Percentiles rank a stretch among this genome's conserved stretches.
Evolutionary conservation across 2,888 invertebrate species (phyloP).

Genomic region (Cordylochernes scorpioides): DNA sequence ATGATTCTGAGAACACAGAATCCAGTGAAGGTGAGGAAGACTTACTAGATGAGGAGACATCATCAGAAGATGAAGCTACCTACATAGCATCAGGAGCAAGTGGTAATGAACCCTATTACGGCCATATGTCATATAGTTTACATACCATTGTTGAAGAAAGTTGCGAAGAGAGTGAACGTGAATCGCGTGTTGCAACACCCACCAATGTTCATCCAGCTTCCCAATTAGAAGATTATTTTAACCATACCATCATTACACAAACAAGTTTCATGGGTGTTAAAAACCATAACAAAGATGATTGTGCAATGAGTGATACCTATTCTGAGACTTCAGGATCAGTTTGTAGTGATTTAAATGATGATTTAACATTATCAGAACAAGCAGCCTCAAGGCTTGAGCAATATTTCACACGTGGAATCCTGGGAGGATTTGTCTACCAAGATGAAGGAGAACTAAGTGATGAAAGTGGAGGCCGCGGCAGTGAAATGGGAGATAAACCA

Average conservation of each 20-base stretch:
- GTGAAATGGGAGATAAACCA: slow-evolving; percentile 7
- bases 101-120: slow-evolving; percentile 2
- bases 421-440: slow-evolving; percentile 12
- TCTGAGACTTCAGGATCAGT: slow-evolving; percentile 48
- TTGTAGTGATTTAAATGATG: slow-evolving; percentile 47
- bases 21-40: slow-evolving; percentile 8
- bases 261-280: slow-evolving; percentile 1
- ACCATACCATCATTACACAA: slow-evolving; percentile 8
- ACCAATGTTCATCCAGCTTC: slow-evolving; percentile 6
- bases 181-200: slow-evolving; percentile 6
- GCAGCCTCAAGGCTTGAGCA: slow-evolving; percentile 62
- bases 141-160: slow-evolving; percentile 83
- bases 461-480: slow-evolving; percentile 6
- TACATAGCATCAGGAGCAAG: slow-evolving; percentile 2
- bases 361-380: slow-evolving; percentile 29
- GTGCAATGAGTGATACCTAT: slow-evolving; percentile 17
- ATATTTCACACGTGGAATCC: slow-evolving; percentile 33
- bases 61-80: slow-evolving; percentile 8
- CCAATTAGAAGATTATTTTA: slow-evolving; percentile 9
- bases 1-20: too few relatives aligned
- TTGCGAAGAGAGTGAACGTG: slow-evolving; percentile 48
- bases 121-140: slow-evolving; percentile 39
- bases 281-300: slow-evolving; percentile 3
- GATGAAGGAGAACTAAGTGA: slow-evolving; percentile 12
- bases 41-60: slow-evolving; percentile 5